Percentiles rank a stretch among this genome's conserved stretches.
Evolutionary conservation across 2,797 vertebrate genomes (phyloP).

Genomic region (Notolabrus celidotus): DNA sequence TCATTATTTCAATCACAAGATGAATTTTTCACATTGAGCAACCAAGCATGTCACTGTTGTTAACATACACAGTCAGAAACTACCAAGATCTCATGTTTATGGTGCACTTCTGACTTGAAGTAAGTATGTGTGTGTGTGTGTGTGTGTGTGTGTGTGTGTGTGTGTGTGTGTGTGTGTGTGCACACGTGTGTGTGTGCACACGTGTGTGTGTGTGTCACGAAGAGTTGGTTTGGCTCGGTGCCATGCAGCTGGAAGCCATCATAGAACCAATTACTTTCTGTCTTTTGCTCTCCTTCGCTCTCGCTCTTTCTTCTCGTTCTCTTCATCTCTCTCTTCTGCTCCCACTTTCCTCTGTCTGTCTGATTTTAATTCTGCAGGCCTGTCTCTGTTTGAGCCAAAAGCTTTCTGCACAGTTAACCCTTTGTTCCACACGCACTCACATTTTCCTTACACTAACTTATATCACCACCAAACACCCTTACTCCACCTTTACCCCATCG

Average conservation of each 20-base stretch:
- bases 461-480: slow-evolving; percentile 10
- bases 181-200: slow-evolving; percentile 31
- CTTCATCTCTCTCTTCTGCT: slow-evolving; percentile 67
- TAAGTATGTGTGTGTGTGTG: too few species aligned
- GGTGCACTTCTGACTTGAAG: slow-evolving; percentile 47
- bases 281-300: slow-evolving; percentile 78
- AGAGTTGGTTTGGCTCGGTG: slow-evolving; percentile 83
- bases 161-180: slow-evolving; percentile 37
- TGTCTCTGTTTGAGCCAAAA: slow-evolving; percentile 49
- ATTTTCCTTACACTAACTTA: slow-evolving; percentile 5
- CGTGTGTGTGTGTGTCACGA: slow-evolving; percentile 37
- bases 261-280: slow-evolving; percentile 95
- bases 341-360: slow-evolving; percentile 65
- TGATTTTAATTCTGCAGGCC: slow-evolving; percentile 72
- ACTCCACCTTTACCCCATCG: slow-evolving; percentile 7
- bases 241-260: slow-evolving; percentile 97
- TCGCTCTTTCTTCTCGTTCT: slow-evolving; percentile 57
- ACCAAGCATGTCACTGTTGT: slow-evolving; percentile 48
- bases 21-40: slow-evolving; percentile 46
- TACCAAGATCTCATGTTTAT: slow-evolving; percentile 55
- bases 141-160: slow-evolving; percentile 38
- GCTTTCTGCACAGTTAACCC: slow-evolving; percentile 48
- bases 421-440: slow-evolving; percentile 23
- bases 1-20: slow-evolving; percentile 63
- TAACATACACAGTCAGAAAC: slow-evolving; percentile 63